Base-by-base conservation (phyloP, 2,888 invertebrate species). In the Leucophenga maculata region DNA sequence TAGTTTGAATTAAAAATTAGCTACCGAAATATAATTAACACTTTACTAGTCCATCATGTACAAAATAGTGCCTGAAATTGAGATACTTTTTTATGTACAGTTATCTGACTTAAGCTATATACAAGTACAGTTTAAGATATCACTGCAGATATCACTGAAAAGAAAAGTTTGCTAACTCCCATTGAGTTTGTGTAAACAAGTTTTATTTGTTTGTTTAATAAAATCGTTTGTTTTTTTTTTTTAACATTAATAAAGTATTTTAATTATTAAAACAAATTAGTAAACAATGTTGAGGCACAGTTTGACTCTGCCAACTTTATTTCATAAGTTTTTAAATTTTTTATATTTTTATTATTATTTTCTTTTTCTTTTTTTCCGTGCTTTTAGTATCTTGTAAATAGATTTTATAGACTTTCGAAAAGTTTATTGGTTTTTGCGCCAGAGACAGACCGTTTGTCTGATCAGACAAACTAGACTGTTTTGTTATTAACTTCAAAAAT, bases 201-300 rank as follows among this genome's bases (percentile, higher is more conserved):
- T 74, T 72, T 60, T 52, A 67, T 55, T 71, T 26, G 52, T 26
- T 71, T 75, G 69, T 77, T 73, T 66, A 68, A 62, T 74, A 67
- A 74, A 70, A 62, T 39, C 44, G 60, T 70, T 69, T 26, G 26
- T 68, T 67, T 66, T 57, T 44, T 59, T 59, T 67, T 62, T 64
- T 26, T 69, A 73, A 73, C 68, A 75, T 76, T 79, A 79, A 76
- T 78, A 65, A 71, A 72, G 48, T 22, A 64, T 60, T 44, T 62
- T 46, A 71, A 66, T 68, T 16, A 74, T 73, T 76, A 69, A 59
- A 82, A 77, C 73, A 74, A 73, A 77, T 80, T 80, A 82, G 80
- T 80, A 77, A 74, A 77, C 71, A 77, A 74, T 18, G 22, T 54
- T 32, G n/a, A 22, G 48, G 64, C 31, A 54, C 54, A 62, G 22